Evolutionary conservation across 2,113 vertebrate species (phyloP).

Genomic region (Empidonax traillii): DNA sequence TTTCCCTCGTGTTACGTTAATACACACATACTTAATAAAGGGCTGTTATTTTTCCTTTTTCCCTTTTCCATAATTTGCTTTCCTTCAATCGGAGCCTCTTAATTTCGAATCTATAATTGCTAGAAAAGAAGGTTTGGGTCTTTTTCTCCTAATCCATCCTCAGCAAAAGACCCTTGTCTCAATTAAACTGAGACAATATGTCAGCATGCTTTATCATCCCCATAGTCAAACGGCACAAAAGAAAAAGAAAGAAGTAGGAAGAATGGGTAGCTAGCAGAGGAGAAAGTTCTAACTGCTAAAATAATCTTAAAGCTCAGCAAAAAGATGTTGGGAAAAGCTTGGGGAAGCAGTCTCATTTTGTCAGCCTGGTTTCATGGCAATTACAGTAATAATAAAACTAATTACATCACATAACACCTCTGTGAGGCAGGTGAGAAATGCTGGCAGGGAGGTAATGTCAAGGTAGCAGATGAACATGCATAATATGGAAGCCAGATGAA

Average conservation of each 20-base stretch:
- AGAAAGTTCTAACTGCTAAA: not conserved
- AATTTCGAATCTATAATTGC: no score
- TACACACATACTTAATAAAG: no score
- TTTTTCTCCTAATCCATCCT: no score
- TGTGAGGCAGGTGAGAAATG: slow-evolving; percentile 32
- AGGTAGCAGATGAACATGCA: slow-evolving; percentile 7
- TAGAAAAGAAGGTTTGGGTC: no score
- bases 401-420: slow-evolving; percentile 47
- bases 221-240: not conserved
- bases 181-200: no score
- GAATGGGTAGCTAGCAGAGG: not conserved
- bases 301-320: slow-evolving; percentile 7
- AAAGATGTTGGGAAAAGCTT: not conserved
- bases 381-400: slow-evolving; percentile 46
- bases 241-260: not conserved
- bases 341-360: not conserved
- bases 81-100: no score
- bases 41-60: no score
- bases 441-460: slow-evolving; percentile 19
- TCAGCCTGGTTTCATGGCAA: slow-evolving; percentile 25
- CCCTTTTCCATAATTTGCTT: no score
- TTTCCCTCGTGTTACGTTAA: no score
- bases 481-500: not conserved
- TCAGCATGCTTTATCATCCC: not conserved
- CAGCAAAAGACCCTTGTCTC: no score